Evolutionary conservation across 2,888 invertebrate species (phyloP).

Genomic region (Charanyca ferruginea): DNA sequence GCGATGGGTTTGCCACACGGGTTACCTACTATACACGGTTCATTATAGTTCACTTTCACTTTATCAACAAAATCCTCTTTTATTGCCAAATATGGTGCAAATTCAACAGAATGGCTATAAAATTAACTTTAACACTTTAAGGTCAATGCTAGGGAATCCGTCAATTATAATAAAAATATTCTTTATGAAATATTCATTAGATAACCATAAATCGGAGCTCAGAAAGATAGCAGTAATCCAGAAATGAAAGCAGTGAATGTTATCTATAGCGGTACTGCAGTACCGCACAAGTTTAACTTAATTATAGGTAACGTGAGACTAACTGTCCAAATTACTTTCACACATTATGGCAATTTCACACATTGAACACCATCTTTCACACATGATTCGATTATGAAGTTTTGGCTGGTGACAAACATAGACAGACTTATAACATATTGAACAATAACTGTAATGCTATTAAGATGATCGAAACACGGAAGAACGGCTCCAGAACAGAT

Average conservation of each 20-base stretch:
- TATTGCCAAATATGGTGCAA: background rate
- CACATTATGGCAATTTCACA: conserved; percentile 7
- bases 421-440: too few species aligned
- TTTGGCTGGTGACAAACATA: background rate
- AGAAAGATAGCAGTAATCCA: conserved; percentile 14
- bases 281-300: conserved; percentile 16
- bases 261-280: conserved; percentile 28
- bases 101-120: conserved; percentile 14
- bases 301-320: conserved; percentile 17
- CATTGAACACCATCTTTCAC: background rate
- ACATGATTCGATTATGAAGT: conserved; percentile 13
- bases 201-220: conserved; percentile 6
- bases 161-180: conserved; percentile 16
- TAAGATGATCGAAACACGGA: background rate
- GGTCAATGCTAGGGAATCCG: conserved; percentile 35
- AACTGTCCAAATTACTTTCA: conserved; percentile 8
- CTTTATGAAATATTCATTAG: conserved; percentile 35
- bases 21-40: background rate
- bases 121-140: conserved; percentile 28
- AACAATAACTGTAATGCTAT: background rate
- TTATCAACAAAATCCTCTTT: background rate
- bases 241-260: conserved; percentile 37
- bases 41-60: background rate
- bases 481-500: background rate
- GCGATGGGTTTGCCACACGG: background rate